Conservation (phyloP, 2,113 vertebrate species). For the Xenopus borealis region DNA sequence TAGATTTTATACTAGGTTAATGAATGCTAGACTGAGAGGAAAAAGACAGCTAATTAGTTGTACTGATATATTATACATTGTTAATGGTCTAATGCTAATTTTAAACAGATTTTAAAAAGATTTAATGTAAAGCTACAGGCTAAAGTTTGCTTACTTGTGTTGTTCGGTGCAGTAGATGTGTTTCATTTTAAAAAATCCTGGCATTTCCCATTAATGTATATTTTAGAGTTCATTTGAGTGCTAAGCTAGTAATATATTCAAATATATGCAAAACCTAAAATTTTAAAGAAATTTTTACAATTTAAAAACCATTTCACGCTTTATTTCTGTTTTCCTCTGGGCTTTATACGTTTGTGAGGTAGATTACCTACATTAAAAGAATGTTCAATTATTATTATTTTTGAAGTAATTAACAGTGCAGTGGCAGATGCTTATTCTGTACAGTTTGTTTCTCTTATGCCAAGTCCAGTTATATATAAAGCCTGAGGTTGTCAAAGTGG, state of each 20-base stretch:
- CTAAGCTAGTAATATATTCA: conserved; percentile 33
- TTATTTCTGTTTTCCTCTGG: conserved; percentile 31
- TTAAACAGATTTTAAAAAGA: conserved; percentile 20
- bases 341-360: conserved; percentile 32
- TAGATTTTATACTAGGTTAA: no score
- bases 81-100: conserved; percentile 37
- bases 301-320: not conserved
- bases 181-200: conserved; percentile 36
- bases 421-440: not conserved
- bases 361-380: no score
- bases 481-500: no score
- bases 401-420: not conserved
- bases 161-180: conserved; percentile 25
- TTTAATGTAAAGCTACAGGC: conserved; percentile 24
- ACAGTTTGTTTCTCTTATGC: not conserved
- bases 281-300: conserved; percentile 16
- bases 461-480: no score
- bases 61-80: conserved; percentile 41
- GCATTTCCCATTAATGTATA: conserved; percentile 27
- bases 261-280: conserved; percentile 9
- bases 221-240: conserved; percentile 36
- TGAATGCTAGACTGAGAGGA: conserved; percentile 30
- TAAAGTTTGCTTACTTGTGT: conserved; percentile 32
- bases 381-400: no score
- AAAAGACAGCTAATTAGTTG: conserved; percentile 39